Conservation (phyloP, 2,113 vertebrate genomes). For the Climacteris rufus region DNA sequence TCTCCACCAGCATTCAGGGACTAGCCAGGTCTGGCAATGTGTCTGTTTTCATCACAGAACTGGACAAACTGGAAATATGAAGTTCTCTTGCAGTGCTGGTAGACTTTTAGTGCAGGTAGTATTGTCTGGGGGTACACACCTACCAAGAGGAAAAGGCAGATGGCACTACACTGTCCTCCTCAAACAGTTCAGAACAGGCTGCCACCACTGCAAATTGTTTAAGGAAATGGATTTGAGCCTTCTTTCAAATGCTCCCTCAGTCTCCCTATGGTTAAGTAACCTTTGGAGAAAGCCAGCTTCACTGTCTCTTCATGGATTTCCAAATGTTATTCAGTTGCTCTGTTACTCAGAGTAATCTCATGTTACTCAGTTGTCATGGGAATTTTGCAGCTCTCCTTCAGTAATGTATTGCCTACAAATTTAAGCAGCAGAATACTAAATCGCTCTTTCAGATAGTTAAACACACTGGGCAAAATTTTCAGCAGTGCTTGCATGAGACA, state of each 20-base stretch:
- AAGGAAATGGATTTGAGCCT: neutral
- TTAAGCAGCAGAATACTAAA: neutral
- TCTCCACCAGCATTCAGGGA: neutral
- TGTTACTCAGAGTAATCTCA: neutral
- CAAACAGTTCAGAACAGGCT: neutral
- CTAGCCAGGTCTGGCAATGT: neutral
- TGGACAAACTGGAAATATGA: neutral
- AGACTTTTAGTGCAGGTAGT: neutral
- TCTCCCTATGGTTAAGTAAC: neutral
- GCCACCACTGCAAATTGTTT: neutral
- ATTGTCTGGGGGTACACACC: neutral
- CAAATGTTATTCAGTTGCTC: neutral
- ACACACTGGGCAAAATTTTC: neutral
- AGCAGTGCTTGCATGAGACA: neutral
- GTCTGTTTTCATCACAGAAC: neutral
- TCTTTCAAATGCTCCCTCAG: neutral
- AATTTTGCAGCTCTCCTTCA: neutral
- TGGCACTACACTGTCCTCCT: neutral
- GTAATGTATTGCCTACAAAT: neutral
- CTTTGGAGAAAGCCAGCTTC: neutral
- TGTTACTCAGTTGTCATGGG: neutral
- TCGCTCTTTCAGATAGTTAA: neutral
- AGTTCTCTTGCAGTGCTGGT: neutral
- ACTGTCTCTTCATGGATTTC: neutral
- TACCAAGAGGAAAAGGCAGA: neutral